Conservation (phyloP, 2,888 invertebrate genomes). For the Heliconius ethilla region DNA sequence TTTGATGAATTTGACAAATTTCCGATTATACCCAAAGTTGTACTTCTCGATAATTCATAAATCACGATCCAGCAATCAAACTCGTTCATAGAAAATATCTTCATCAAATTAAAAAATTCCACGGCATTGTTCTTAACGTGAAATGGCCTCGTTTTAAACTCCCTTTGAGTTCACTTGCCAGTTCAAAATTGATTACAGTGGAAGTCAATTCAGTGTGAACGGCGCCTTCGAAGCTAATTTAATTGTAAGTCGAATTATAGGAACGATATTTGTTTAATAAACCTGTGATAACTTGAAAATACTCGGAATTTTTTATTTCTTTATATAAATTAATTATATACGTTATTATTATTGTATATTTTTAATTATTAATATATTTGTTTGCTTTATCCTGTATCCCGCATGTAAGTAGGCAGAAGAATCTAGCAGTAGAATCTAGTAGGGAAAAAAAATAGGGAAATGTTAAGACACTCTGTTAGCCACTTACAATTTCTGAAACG, state of each 20-base stretch:
- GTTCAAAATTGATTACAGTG: conserved; percentile 37
- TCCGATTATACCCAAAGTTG: neutral
- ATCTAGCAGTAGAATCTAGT: no score
- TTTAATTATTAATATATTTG: neutral
- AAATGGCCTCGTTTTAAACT: conserved; percentile 31
- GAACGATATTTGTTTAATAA: conserved; percentile 10
- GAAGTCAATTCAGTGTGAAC: conserved; percentile 38
- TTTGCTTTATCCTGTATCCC: neutral
- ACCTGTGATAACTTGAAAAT: neutral
- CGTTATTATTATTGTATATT: neutral
- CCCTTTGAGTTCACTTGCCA: conserved; percentile 32
- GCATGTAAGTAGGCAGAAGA: neutral
- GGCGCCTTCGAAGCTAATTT: conserved; percentile 14
- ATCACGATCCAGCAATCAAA: conserved; percentile 27
- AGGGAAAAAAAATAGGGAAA: neutral
- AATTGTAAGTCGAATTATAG: conserved; percentile 19
- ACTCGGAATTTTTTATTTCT: neutral
- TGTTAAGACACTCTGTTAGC: neutral
- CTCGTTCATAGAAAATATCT: conserved; percentile 36
- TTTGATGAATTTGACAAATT: neutral
- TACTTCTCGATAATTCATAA: conserved; percentile 24
- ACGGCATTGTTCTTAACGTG: conserved; percentile 35
- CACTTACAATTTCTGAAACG: neutral
- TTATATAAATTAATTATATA: no score
- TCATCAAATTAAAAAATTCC: conserved; percentile 36